A percentile compares a stretch with the other conserved stretches of the same genome.
Evolutionary conservation across 2,113 vertebrate genomes (phyloP).

Genomic region (Nerophis ophidion): DNA sequence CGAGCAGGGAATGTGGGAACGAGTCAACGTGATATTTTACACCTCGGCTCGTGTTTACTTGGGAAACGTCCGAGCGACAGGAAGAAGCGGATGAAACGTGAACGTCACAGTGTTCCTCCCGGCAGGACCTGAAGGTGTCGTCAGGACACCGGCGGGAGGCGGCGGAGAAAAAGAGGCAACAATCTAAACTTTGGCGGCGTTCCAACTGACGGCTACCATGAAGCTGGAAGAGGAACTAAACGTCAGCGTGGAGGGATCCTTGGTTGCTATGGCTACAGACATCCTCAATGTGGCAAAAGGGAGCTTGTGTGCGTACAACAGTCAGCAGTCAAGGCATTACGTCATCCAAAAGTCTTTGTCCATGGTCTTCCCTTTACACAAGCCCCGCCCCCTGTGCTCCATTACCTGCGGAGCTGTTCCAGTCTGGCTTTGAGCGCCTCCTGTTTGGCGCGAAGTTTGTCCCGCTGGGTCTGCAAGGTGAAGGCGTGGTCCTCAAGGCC

Average conservation of each 20-base stretch:
- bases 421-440: slow-evolving; percentile 60
- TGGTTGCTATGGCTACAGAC: slow-evolving; percentile 49
- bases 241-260: slow-evolving; percentile 32
- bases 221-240: too few species aligned
- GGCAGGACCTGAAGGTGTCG: too few species aligned
- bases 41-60: too few species aligned
- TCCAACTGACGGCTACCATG: too few species aligned
- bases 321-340: slow-evolving; percentile 57
- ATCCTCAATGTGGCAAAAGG: slow-evolving; percentile 36
- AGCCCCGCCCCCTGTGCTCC: neutral
- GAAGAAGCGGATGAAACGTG: too few species aligned
- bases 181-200: too few species aligned
- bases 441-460: slow-evolving; percentile 57
- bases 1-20: too few species aligned
- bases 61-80: too few species aligned
- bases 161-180: too few species aligned
- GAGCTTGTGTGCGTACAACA: slow-evolving; percentile 39
- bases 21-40: too few species aligned
- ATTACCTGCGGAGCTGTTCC: slow-evolving; percentile 51
- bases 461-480: slow-evolving; percentile 42
- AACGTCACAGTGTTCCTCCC: too few species aligned
- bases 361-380: slow-evolving; percentile 14
- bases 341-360: slow-evolving; percentile 19
- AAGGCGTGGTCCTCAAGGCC: slow-evolving; percentile 58
- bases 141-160: too few species aligned